These are phyloP conservation scores for Torymus aiolomorphi DNA, from an alignment of 2,888 invertebrate genomes.

Conservation along the genomic window DNA sequence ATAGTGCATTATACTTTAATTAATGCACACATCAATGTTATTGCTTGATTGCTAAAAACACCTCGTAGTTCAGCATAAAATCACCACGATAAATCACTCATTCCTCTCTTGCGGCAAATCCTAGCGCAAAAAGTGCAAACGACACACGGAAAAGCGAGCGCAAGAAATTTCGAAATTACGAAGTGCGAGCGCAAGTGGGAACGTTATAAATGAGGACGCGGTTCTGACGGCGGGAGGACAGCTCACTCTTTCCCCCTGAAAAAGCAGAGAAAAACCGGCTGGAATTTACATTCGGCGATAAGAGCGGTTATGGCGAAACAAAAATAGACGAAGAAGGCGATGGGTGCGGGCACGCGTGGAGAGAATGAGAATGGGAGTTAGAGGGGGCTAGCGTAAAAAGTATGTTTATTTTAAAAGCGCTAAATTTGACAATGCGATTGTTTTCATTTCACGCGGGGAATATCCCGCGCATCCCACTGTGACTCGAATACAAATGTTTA, in stretches of 20 bases:
- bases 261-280: slow-evolving; percentile 33
- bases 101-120: not conserved
- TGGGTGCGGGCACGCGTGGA: not conserved
- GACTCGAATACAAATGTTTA: no score
- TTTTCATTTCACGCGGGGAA: not conserved
- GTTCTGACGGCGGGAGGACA: slow-evolving; percentile 33
- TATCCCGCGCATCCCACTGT: no score
- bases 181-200: slow-evolving; percentile 21
- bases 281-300: slow-evolving; percentile 45
- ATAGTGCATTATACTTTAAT: no score
- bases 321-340: slow-evolving; percentile 18
- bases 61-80: not conserved
- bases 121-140: not conserved
- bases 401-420: not conserved
- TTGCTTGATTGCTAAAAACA: not conserved
- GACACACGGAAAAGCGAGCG: not conserved
- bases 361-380: not conserved
- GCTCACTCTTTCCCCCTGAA: not conserved
- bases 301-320: slow-evolving; percentile 24
- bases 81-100: not conserved
- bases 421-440: slow-evolving; percentile 24
- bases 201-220: slow-evolving; percentile 39
- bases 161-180: slow-evolving; percentile 28
- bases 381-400: not conserved
- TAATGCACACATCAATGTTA: no score